phyloP scores from a whole-genome alignment of 2,888 invertebrate species.

The Xestia ashworthii region DNA sequence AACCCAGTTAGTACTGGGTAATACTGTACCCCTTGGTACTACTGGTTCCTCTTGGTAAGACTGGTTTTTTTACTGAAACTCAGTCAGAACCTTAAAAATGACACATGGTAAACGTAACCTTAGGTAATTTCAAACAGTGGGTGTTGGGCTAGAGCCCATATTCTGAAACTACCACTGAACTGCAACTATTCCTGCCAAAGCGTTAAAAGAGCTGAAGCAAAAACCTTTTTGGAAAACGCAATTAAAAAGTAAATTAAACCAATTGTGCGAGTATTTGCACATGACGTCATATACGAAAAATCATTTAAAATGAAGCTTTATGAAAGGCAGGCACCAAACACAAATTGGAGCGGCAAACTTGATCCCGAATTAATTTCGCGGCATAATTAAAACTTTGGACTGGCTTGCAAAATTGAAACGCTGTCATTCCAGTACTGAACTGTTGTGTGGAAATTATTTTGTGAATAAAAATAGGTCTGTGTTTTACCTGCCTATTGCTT shows the following conservation, averaged over 20 bases:
- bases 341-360: constrained; percentile 58
- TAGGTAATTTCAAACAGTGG: no score
- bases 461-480: constrained; percentile 60
- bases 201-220: background rate
- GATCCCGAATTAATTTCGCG: constrained; percentile 79
- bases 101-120: no score
- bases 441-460: constrained; percentile 68
- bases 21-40: no score
- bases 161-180: background rate
- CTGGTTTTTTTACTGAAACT: no score
- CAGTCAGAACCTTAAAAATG: no score
- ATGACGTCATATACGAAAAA: constrained; percentile 48
- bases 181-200: background rate
- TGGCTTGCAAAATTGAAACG: constrained; percentile 69
- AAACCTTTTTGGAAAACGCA: background rate
- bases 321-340: constrained; percentile 49
- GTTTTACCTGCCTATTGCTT: constrained; percentile 41
- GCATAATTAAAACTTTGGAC: constrained; percentile 80
- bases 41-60: no score
- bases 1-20: no score
- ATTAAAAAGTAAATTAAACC: constrained; percentile 21
- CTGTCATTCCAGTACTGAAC: constrained; percentile 68
- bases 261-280: constrained; percentile 28
- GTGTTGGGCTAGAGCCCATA: no score
- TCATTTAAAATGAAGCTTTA: constrained; percentile 49